Evolutionary conservation across 64 coral and sea anemone genomes (phyloP).

Genomic region (Stichodactyla helianthus): DNA sequence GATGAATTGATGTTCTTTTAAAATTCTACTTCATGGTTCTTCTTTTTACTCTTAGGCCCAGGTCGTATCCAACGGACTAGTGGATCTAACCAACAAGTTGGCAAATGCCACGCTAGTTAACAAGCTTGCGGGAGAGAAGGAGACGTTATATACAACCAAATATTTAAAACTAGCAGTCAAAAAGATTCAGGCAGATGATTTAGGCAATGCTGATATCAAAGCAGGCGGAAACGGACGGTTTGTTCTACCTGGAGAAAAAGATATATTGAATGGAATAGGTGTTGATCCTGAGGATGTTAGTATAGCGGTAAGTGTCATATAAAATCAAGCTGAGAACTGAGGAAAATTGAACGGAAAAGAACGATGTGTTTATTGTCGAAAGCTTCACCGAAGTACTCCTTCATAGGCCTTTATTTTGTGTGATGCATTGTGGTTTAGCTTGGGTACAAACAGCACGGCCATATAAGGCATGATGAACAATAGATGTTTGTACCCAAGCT

Average conservation of each 20-base stretch:
- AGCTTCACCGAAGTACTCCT: too few species aligned
- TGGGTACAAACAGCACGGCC: too few species aligned
- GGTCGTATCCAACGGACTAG: background rate
- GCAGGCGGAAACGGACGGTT: slow-evolving; percentile 11
- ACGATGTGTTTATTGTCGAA: too few species aligned
- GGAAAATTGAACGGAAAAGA: background rate
- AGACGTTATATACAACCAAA: background rate
- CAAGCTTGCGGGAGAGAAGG: slow-evolving; percentile 37
- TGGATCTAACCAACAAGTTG: background rate
- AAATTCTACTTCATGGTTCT: background rate
- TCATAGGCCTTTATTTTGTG: too few species aligned
- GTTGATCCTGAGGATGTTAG: background rate
- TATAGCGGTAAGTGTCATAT: background rate
- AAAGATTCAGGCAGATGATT: background rate
- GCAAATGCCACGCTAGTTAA: slow-evolving; percentile 30
- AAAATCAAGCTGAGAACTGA: background rate
- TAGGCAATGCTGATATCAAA: background rate
- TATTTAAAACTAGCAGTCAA: slow-evolving; percentile 8
- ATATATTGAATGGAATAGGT: background rate
- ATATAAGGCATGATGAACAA: too few species aligned
- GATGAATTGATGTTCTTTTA: background rate
- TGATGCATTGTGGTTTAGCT: too few species aligned
- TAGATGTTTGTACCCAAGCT: too few species aligned
- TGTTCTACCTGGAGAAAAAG: background rate
- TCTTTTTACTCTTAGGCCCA: background rate